Conservation (phyloP, 2,888 invertebrate genomes). For the Serripes groenlandicus region DNA sequence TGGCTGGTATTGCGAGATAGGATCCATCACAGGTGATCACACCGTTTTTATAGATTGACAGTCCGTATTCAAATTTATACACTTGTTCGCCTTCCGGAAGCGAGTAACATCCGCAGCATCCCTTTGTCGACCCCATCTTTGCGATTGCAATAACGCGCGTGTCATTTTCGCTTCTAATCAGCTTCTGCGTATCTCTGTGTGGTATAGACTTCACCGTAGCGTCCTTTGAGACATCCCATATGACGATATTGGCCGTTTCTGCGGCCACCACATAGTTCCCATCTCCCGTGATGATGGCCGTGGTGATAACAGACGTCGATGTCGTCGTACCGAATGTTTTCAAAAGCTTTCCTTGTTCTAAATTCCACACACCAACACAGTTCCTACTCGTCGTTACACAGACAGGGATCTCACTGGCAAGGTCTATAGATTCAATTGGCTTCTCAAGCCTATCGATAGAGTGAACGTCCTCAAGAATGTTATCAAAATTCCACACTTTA, state of each 20-base stretch:
- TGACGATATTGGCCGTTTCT: conserved; percentile 95
- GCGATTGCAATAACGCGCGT: conserved; percentile 92
- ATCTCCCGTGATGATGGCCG: conserved; percentile 94
- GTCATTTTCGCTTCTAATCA: conserved; percentile 92
- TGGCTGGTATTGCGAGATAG: conserved; percentile 89
- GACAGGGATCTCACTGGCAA: conserved; percentile 90
- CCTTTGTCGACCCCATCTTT: conserved; percentile 81
- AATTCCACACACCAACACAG: conserved; percentile 98
- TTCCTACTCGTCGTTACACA: conserved; percentile 97
- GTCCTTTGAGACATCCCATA: conserved; percentile 93
- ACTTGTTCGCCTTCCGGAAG: conserved; percentile 91
- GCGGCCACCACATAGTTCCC: conserved; percentile 95
- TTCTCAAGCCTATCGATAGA: conserved; percentile 94
- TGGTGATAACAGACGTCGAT: conserved; percentile 97
- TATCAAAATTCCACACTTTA: conserved; percentile 99
- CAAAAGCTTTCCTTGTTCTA: conserved; percentile 93
- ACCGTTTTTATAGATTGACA: conserved; percentile 91
- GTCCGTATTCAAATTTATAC: conserved; percentile 94
- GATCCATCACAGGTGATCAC: conserved; percentile 93
- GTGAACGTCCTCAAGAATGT: conserved; percentile 97
- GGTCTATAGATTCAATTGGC: conserved; percentile 94
- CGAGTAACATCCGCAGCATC: conserved; percentile 77
- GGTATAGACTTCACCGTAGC: conserved; percentile 94
- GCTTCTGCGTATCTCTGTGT: conserved; percentile 92
- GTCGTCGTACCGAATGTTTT: conserved; percentile 96